Conservation (phyloP, 2,797 vertebrate genomes). For the Mus caroli region DNA sequence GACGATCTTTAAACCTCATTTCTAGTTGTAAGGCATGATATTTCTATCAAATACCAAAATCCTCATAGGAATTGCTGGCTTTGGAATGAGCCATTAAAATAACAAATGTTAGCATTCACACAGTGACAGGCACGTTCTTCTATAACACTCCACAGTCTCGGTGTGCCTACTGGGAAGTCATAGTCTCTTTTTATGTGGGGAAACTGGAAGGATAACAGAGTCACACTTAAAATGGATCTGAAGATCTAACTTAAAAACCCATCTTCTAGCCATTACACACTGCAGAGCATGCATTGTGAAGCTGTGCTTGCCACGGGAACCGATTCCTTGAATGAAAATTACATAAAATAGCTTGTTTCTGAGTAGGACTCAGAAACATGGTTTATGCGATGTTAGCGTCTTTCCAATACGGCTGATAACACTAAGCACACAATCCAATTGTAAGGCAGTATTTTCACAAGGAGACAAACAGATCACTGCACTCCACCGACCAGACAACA, state of each 20-base stretch:
- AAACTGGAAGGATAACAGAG: conserved; percentile 24
- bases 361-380: conserved; percentile 37
- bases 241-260: conserved; percentile 45
- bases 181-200: conserved; percentile 34
- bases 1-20: conserved; percentile 28
- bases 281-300: background rate
- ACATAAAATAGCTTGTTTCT: conserved; percentile 63
- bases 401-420: conserved; percentile 18
- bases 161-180: background rate
- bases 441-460: conserved; percentile 15
- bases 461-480: conserved; percentile 49
- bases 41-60: conserved; percentile 45
- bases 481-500: conserved; percentile 59
- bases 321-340: conserved; percentile 55
- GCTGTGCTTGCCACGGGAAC: conserved; percentile 33
- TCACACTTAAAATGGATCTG: conserved; percentile 29
- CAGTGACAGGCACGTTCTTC: conserved; percentile 42
- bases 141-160: background rate
- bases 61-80: background rate
- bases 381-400: conserved; percentile 49
- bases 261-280: background rate
- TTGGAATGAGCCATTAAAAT: conserved; percentile 29
- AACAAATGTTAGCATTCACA: conserved; percentile 4
- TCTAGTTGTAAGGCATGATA: conserved; percentile 9
- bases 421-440: conserved; percentile 1